A percentile compares a stretch with the other conserved stretches of the same genome.
Conservation (phyloP, 2,113 vertebrate species). For the Cavia porcellus region DNA sequence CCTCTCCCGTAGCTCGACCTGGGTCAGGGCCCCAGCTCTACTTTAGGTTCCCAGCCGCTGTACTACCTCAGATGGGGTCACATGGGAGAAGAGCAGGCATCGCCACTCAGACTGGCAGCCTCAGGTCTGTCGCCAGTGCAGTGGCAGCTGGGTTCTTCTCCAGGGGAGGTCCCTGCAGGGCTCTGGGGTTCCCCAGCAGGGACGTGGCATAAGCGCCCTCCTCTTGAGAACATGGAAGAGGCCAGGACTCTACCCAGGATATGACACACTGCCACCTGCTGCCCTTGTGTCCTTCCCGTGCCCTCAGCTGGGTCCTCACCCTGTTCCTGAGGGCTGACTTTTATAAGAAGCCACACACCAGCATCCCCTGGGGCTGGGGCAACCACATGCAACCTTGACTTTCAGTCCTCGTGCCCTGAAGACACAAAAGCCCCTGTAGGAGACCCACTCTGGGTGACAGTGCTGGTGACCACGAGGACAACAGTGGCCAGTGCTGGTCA, state of each 20-base stretch:
- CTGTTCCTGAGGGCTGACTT: neutral
- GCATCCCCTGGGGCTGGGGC: neutral
- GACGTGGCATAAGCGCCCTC: neutral
- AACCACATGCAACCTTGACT: neutral
- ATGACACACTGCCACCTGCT: neutral
- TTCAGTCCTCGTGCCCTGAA: fast-evolving
- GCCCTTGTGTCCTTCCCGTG: neutral
- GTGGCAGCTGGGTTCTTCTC: neutral
- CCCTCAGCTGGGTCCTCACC: no score
- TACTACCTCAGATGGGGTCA: fast-evolving
- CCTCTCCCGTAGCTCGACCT: neutral
- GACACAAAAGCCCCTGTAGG: fast-evolving
- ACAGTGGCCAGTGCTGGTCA: fast-evolving
- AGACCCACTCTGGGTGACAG: fast-evolving
- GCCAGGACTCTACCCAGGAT: neutral
- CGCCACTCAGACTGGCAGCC: neutral
- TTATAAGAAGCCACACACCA: neutral
- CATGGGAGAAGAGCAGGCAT: no score
- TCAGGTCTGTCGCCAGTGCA: neutral
- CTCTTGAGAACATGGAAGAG: fast-evolving
- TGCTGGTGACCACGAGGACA: fast-evolving
- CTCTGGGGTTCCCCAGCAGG: neutral
- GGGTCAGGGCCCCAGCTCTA: neutral
- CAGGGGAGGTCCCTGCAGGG: fast-evolving
- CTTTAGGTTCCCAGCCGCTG: neutral